Evolutionary conservation across 2,888 invertebrate genomes (phyloP), one percentile per base, ranked within the genome.

Genomic region (Tupiocoris notatus): DNA sequence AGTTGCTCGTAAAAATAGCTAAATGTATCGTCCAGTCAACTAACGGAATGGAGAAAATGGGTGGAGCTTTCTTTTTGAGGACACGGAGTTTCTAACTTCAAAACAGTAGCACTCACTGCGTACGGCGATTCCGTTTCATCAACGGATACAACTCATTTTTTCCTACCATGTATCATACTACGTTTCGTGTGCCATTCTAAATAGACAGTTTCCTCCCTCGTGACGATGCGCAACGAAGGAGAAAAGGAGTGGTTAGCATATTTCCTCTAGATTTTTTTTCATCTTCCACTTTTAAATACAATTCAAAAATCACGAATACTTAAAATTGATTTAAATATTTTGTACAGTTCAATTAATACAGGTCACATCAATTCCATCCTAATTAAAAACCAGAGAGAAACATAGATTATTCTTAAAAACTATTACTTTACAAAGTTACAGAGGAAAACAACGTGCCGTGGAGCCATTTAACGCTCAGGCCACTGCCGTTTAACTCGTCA

Each of bases 331-430:
- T 78, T 78, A 79, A 79, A 79, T 79, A 79, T 78, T 73, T 79
- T 79, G 79, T 79, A 79, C 79, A 79, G 79, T 77, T 79, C 77
- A 77, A 77, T 77, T 75, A 74, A 79, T 75, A 78, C 75, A 79
- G 73, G 77, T 76, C 77, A 79, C 76, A 78, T 79, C 77, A 78
- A 77, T 79, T 79, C 75, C 77, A 77, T 74, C 70, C 63, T 78
- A 57, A 71, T 71, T n/a, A 62, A 77, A 77, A 71, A 77, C 77
- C 77, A 77, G 78, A 77, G 78, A 77, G 77, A 75, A 77, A 76
- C 74, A 78, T 73, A 67, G 73, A 63, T 63, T 62, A 70, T 63
- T 77, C 76, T 77, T 77, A 78, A 77, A 23, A 75, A 74, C 68
- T 77, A 78, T 76, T 78, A 70, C 61, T 79, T 78, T 78, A 79